phyloP scores from a whole-genome alignment of 2,113 vertebrate species.

The Thalassoma bifasciatum region DNA sequence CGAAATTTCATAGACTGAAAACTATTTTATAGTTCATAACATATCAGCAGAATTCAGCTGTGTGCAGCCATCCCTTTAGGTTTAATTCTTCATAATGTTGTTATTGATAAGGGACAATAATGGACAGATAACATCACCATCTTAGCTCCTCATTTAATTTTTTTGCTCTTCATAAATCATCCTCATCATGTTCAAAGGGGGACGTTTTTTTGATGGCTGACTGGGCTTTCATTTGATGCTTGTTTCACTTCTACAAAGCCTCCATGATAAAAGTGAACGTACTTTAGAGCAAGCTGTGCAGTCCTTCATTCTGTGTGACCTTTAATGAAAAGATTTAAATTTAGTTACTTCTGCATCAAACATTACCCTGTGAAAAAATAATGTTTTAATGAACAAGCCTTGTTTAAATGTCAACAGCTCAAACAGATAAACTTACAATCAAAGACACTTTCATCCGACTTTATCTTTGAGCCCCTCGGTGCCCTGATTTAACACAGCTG shows the following conservation, averaged over 20 bases:
- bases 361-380: conserved; percentile 11
- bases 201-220: background rate
- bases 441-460: conserved; percentile 33
- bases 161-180: no score
- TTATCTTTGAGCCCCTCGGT: conserved; percentile 21
- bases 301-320: no score
- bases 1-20: no score
- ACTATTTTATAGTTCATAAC: no score
- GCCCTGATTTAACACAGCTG: conserved; percentile 23
- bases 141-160: no score
- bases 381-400: conserved; percentile 34
- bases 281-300: background rate
- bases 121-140: no score
- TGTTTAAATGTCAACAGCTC: conserved; percentile 56
- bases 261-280: conserved; percentile 24
- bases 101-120: no score
- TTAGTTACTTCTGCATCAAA: conserved; percentile 25
- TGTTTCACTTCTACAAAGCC: conserved; percentile 37
- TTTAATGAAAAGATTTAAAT: conserved; percentile 41
- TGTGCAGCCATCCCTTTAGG: no score
- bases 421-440: conserved; percentile 45
- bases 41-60: no score
- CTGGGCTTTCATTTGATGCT: conserved; percentile 31
- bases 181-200: background rate
- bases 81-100: no score